A percentile compares a stretch with the other conserved stretches of the same genome.
phyloP scores from a whole-genome alignment of 2,113 vertebrate genomes.

The Sorex fumeus region DNA sequence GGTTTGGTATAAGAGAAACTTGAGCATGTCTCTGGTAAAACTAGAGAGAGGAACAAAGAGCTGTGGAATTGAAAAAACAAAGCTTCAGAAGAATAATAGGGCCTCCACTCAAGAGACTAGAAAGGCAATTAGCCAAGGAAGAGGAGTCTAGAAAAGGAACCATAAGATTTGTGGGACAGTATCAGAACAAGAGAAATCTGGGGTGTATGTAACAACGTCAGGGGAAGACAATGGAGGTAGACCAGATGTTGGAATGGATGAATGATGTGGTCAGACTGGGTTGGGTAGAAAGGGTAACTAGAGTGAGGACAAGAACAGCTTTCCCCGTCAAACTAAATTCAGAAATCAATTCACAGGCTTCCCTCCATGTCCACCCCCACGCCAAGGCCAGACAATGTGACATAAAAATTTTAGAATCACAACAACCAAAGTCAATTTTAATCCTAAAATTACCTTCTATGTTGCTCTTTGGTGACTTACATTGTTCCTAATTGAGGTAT shows the following conservation, averaged over 20 bases:
- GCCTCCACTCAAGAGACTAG: not conserved
- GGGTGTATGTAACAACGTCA: not conserved
- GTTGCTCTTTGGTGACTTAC: constrained; percentile 34
- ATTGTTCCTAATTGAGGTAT: constrained; percentile 55
- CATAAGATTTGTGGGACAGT: not conserved
- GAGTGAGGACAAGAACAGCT: not conserved
- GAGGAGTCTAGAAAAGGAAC: too few relatives aligned
- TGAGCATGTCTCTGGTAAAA: not conserved
- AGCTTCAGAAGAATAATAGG: not conserved
- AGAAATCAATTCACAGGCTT: not conserved
- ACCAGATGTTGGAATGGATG: not conserved
- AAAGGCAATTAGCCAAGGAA: not conserved
- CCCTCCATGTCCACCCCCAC: not conserved
- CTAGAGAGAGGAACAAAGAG: too few relatives aligned
- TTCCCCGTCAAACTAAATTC: not conserved
- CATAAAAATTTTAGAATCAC: not conserved
- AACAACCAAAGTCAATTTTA: constrained; percentile 57
- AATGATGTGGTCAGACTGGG: rapidly evolving
- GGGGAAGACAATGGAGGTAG: not conserved
- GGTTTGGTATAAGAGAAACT: not conserved
- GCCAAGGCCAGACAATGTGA: not conserved
- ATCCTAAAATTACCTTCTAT: constrained; percentile 51
- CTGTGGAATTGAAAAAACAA: rapidly evolving
- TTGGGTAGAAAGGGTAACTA: not conserved
- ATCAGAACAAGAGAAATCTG: not conserved